Base-by-base conservation (phyloP, 2,888 invertebrate species). In the Spodoptera exigua region DNA sequence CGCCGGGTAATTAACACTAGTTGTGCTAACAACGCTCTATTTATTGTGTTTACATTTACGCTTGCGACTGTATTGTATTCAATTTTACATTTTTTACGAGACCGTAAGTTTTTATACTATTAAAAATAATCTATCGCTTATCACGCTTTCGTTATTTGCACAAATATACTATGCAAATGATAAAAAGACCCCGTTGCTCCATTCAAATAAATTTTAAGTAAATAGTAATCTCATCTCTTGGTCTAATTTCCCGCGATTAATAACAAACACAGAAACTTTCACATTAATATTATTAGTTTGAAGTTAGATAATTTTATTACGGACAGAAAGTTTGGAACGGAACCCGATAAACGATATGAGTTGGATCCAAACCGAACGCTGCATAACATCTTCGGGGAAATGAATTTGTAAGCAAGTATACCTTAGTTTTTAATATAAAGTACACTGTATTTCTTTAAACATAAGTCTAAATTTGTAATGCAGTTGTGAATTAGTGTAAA, bases 1-100 rank as follows among this genome's bases (percentile, higher is more conserved):
- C 69, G 57, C 74, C 74, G 74, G 56, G 76, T 78, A 81, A 82
- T 84, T 84, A 84, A 78, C 83, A 81, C 78, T 74, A 75, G 70
- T 68, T 73, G 66, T 67, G 75, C 69, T 69, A 80, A 79, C 76
- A 70, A 57, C 41, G 60, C 59, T 70, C 48, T 70, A 65, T 69
- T 70, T 64, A 67, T 60, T 59, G 39, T 63, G 16, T 47, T 46
- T 48, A 64, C 39, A 48, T 56, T 62, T 39, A 17, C 18, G 4
- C 16, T 34, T 9, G 16, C 14, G 27, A 53, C 10, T 44, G 21
- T 14, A 57, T 46, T 51, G 35, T 58, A 57, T 62, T 62, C 12
- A 69, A 68, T 68, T 43, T 32, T 10, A 27, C 5, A 48, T 35
- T 27, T n/a, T 46, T 11, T 16, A 32, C 35, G n/a, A 39, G 7